Conservation (phyloP, 2,113 vertebrate species). For the Gasterosteus aculeatus region DNA sequence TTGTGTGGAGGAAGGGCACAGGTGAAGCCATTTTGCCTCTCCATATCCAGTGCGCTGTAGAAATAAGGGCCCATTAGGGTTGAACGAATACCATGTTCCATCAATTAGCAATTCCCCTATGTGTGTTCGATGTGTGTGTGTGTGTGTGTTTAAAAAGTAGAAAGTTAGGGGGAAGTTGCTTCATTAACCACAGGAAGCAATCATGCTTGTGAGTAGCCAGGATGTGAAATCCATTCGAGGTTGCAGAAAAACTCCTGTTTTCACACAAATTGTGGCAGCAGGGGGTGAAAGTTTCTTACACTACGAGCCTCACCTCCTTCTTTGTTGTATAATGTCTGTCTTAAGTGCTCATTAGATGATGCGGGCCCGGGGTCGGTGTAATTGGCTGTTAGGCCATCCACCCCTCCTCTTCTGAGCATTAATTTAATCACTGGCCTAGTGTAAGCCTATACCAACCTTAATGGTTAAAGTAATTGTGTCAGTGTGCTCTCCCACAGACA, state of each 20-base stretch:
- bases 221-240: constrained; percentile 40
- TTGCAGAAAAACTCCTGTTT: constrained; percentile 49
- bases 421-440: constrained; percentile 69
- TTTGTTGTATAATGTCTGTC: constrained; percentile 68
- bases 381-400: constrained; percentile 66
- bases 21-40: constrained; percentile 66
- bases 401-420: constrained; percentile 66
- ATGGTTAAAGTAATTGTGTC: constrained; percentile 73
- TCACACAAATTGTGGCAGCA: constrained; percentile 42
- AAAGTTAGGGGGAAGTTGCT: constrained; percentile 25
- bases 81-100: constrained; percentile 79
- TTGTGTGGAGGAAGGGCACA: constrained; percentile 52
- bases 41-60: constrained; percentile 49
- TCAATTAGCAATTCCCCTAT: constrained; percentile 60
- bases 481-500: constrained; percentile 60
- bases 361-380: constrained; percentile 61
- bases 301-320: constrained; percentile 34
- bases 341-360: constrained; percentile 73
- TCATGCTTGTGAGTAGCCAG: constrained; percentile 41
- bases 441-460: constrained; percentile 68
- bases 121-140: constrained; percentile 24
- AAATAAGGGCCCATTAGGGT: constrained; percentile 62
- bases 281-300: constrained; percentile 28
- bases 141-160: constrained; percentile 24
- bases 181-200: constrained; percentile 57